Base-by-base conservation (phyloP, 1,140 invertebrate genomes). In the Drosophila athabasca region DNA sequence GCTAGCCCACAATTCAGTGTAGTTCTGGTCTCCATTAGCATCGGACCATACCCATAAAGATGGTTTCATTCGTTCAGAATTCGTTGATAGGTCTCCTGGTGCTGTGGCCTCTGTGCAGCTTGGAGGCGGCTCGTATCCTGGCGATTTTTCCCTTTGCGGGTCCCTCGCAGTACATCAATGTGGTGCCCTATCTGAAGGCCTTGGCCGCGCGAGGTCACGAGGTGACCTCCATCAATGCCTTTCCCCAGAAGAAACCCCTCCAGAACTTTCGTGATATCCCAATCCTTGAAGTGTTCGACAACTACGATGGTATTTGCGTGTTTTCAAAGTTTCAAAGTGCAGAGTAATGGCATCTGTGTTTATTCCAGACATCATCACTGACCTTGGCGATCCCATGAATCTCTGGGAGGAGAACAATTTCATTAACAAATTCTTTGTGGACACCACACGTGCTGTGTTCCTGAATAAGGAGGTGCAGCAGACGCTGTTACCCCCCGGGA, bases 141-240 rank as follows among this genome's bases (percentile, higher is more conserved):
- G 83, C 85, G 0, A 53, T 91, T 41, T 84, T 91, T 58, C 88
- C 88, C 0, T 90, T 62, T 54, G 65, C 67, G 2, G 85, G 88
- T 2, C 89, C 82, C 11, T 91, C 90, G 44, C 90, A 91, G 46
- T 91, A 90, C 46, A 84, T 90, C 5, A 78, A 88, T 53, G 90
- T 60, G 6, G 11, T 70, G 13, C 93, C 93, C 1, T 84, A 96
- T 9, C 82, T 96, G n/a, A 93, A 94, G 49, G 94, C 93, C 54
- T 82, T 97, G n/a, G 94, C 94, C 0, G 92, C 90, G 29, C 93
- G 94, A 26, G 95, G 95, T 26, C 95, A 96, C 75, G 91, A 96
- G 6, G 73, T 96, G 2, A 96, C 95, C 5, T 93, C 95, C 1
- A 79, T 96, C 2, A 95, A 93, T 52, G 93, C 94, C 61, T 96